Base-by-base conservation (phyloP, 1,140 invertebrate genomes). In the Oreohelix idahoensis region DNA sequence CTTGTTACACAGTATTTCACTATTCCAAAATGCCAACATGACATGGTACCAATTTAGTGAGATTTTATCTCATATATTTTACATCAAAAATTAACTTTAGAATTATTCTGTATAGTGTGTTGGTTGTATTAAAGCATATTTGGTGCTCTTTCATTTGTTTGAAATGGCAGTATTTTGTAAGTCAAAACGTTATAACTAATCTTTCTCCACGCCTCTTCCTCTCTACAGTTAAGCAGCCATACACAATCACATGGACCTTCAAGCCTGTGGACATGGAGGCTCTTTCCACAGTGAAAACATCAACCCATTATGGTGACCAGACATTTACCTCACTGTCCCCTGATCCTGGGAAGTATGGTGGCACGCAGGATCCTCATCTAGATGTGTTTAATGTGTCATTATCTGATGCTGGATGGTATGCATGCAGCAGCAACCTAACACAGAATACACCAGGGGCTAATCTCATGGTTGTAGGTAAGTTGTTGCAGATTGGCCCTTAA, bases 341-440 rank as follows among this genome's bases (percentile, higher is more conserved):
- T 32, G 11, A 38, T 26, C 51, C 32, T 0, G 32, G 66, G n/a
- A 79, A 69, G 63, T 51, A 76, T 35, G n/a, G 36, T 51, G 38
- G 49, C 63, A 71, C 38, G 23, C n/a, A 51, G 29, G 38, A n/a
- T 13, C 15, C 77, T 8, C 51, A 79, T 69, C 66, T 81, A 20
- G 11, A n/a, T 32, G 63, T 81, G 63, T 23, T 26, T 8, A 35
- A 81, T 36, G n/a, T 81, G n/a, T 20, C 8, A 10, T 35, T 81
- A 29, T 70, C 79, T 5, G 79, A 81, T 66, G 79, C 45, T 39
- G 79, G 79, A 42, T 35, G 36, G 29, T 81, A 81, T 36, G 15
- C 17, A 23, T 81, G 79, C 38, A 39, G 45, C 29, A 81, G 79
- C 42, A 81, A 81, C 42, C n/a, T 81, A n/a, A 81, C 79, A 36